Conservation (phyloP, 2,797 vertebrate species). For the Brotula barbata region DNA sequence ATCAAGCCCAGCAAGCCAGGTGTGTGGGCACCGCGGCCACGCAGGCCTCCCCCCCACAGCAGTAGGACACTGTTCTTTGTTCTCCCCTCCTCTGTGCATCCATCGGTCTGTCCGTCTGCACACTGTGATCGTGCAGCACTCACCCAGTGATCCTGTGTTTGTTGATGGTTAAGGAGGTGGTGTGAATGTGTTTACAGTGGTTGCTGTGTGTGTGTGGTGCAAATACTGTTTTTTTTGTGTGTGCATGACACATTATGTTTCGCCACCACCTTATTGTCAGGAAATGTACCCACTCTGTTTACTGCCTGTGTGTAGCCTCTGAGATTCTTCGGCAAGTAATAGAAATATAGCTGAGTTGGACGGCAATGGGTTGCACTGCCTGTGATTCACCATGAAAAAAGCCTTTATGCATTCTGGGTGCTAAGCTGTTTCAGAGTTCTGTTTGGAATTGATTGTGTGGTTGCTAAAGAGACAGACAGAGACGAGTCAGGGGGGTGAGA, state of each 20-base stretch:
- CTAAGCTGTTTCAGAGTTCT: conserved; percentile 72
- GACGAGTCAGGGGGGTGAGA: conserved; percentile 32
- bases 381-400: conserved; percentile 67
- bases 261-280: conserved; percentile 68
- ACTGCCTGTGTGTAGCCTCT: conserved; percentile 58
- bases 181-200: conserved; percentile 51
- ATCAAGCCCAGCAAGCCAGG: conserved; percentile 99
- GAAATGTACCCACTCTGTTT: conserved; percentile 69
- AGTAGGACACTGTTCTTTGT: conserved; percentile 83
- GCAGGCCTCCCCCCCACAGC: conserved; percentile 79
- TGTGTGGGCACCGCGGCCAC: conserved; percentile 79
- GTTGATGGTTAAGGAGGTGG: conserved; percentile 48
- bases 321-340: conserved; percentile 67
- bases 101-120: conserved; percentile 47
- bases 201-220: conserved; percentile 14
- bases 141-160: conserved; percentile 52
- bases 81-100: conserved; percentile 59
- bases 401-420: conserved; percentile 62
- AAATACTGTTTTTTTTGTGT: conserved; percentile 57
- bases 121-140: conserved; percentile 57
- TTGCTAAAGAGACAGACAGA: conserved; percentile 72
- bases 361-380: conserved; percentile 61
- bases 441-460: conserved; percentile 75
- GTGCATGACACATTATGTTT: conserved; percentile 67
- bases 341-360: conserved; percentile 71